Conservation (phyloP, 2,113 vertebrate genomes). For the Pantherophis guttatus region DNA sequence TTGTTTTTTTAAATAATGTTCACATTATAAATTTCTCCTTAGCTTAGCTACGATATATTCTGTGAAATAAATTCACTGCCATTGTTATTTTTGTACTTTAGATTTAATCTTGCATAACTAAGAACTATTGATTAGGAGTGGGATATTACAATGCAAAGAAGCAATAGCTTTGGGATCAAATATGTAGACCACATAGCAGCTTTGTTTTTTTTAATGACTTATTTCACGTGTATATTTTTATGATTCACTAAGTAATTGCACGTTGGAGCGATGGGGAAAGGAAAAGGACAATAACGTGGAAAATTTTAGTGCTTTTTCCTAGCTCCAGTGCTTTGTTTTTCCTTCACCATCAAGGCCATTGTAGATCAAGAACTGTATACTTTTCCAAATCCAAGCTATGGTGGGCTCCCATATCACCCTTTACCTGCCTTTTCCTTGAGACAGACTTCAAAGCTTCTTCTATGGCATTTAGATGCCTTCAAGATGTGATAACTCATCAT, state of each 20-base stretch:
- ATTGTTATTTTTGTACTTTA: neutral
- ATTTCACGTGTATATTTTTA: neutral
- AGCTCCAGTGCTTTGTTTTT: neutral
- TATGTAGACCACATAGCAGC: neutral
- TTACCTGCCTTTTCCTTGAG: neutral
- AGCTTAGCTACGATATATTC: neutral
- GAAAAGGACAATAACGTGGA: neutral
- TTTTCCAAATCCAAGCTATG: neutral
- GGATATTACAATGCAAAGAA: neutral
- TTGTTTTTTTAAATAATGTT: neutral
- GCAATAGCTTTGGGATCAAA: neutral
- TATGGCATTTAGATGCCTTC: neutral
- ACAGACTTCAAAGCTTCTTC: neutral
- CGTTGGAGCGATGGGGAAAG: neutral
- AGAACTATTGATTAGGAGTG: slow-evolving; percentile 3
- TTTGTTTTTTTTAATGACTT: neutral
- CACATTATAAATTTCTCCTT: slow-evolving; percentile 11
- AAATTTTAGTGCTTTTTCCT: neutral
- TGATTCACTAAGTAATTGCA: neutral
- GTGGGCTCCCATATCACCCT: neutral
- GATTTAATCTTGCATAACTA: slow-evolving; percentile 5
- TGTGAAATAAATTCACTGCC: neutral
- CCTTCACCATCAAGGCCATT: neutral
- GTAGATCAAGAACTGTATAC: neutral
- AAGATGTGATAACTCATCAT: neutral